Evolutionary conservation across 2,797 vertebrate genomes (phyloP), one percentile per base, ranked within the genome.

Genomic region (Melanotaenia pygmaea): DNA sequence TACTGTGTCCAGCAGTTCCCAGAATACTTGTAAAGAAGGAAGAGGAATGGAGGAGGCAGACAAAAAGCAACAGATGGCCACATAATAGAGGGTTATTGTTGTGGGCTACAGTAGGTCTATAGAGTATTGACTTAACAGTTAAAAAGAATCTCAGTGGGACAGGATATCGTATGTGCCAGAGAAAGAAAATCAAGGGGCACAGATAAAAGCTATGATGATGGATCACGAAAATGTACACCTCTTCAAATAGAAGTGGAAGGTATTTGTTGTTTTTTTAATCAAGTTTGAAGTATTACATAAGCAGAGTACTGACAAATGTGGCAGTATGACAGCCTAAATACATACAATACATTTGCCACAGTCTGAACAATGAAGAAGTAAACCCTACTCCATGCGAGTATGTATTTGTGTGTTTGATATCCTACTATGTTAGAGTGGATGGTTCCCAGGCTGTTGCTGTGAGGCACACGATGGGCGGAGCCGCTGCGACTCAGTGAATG

Each of bases 401-500:
- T 58, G 62, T 56, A 8, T 45, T 38, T 45, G 38, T 51, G 40
- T 26, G 34, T 47, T 32, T 8, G 59, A 40, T 47, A 7, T 95
- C 97, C 96, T 95, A 97, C 97, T 93, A 92, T 91, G 58, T 93
- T 93, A 65, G 96, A 91, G 81, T 94, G 95, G 80, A 94, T 87
- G 69, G 94, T 90, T 83, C 94, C 93, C 86, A 93, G 76, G 79
- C 94, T 95, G 89, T 92, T 93, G 89, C 94, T 90, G 76, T 95
- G 96, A 77, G 95, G 92, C 56, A 95, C 93, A 47, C 94, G 94
- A 72, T 90, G 84, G 14, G 95, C 85, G 70, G 96, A 96, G 66
- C 95, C 94, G 76, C 94, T 95, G 63, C 97, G 96, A 85, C 95
- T 98, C 80, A 99, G 93, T 30, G 98, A 99, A 80, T 97, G 96